A percentile compares a stretch with the other conserved stretches of the same genome.
These are phyloP conservation scores for Excalfactoria chinensis DNA, from an alignment of 2,113 vertebrate species.

Conservation along the genomic window DNA sequence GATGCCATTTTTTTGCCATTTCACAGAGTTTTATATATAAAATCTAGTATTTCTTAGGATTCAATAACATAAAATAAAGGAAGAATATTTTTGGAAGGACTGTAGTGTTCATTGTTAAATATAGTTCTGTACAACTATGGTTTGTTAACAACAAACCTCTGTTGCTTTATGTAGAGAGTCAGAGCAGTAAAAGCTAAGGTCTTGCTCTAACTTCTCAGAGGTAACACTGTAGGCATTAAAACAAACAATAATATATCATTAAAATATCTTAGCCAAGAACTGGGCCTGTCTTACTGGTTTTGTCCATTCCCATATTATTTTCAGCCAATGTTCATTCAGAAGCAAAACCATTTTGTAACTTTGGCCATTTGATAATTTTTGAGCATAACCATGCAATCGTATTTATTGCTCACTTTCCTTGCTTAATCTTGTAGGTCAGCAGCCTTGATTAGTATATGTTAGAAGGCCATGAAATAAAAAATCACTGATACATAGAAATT, in stretches of 20 bases:
- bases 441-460: conserved; percentile 33
- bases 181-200: background rate
- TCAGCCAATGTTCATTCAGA: fast-evolving
- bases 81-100: background rate
- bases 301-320: background rate
- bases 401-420: conserved; percentile 38
- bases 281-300: background rate
- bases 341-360: background rate
- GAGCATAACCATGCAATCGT: background rate
- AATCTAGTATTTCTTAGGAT: background rate
- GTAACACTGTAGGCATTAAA: background rate
- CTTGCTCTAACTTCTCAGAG: background rate
- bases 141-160: background rate
- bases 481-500: background rate
- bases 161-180: background rate
- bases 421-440: conserved; percentile 20
- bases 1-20: background rate
- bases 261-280: background rate
- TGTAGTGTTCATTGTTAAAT: background rate
- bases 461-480: conserved; percentile 1
- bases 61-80: background rate
- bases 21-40: background rate
- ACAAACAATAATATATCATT: background rate
- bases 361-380: background rate
- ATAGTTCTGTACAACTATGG: background rate